These are phyloP conservation scores for Cyphomyrus discorhynchus DNA, from an alignment of 2,113 vertebrate genomes.

Conservation along the genomic window DNA sequence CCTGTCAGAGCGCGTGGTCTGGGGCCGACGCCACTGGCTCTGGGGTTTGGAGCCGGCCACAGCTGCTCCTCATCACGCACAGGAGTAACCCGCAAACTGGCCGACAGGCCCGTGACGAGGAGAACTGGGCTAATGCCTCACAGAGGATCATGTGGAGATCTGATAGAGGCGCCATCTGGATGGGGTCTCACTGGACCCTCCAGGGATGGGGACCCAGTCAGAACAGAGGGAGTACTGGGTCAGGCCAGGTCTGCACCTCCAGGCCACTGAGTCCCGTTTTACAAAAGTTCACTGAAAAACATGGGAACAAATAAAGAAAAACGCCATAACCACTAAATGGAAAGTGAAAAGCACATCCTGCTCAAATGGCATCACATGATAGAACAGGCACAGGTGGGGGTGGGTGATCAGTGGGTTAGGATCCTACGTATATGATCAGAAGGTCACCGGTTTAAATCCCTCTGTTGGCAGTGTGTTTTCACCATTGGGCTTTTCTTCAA, in stretches of 20 bases:
- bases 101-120: constrained; percentile 50
- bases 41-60: background rate
- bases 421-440: background rate
- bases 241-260: background rate
- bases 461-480: background rate
- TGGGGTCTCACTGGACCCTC: background rate
- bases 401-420: background rate
- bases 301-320: background rate
- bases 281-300: background rate
- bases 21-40: background rate
- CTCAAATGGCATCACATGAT: background rate
- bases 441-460: background rate
- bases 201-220: too few species aligned
- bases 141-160: constrained; percentile 40
- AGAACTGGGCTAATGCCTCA: constrained; percentile 51
- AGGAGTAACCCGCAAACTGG: constrained; percentile 33
- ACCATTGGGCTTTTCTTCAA: background rate
- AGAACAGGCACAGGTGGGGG: background rate
- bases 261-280: background rate
- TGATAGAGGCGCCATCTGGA: background rate
- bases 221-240: too few species aligned
- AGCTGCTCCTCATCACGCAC: constrained; percentile 44
- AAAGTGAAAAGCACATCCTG: background rate
- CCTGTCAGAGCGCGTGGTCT: background rate
- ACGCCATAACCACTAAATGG: background rate